Conservation (phyloP, 2,888 invertebrate genomes). For the Polymixis flavicincta region DNA sequence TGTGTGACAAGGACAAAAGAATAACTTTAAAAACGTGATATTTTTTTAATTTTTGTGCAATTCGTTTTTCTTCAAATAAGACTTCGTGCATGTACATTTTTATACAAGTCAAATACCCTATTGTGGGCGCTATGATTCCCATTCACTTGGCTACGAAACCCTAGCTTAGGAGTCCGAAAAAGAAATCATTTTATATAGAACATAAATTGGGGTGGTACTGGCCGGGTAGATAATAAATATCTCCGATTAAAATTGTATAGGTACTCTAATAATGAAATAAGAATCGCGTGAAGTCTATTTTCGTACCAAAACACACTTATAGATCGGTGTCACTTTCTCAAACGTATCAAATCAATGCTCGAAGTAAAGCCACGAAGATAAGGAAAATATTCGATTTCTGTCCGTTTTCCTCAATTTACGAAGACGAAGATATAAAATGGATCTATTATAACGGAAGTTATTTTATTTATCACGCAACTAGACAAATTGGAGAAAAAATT, state of each 20-base stretch:
- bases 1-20: no score
- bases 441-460: slow-evolving; percentile 14
- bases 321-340: slow-evolving; percentile 34
- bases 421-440: slow-evolving; percentile 6
- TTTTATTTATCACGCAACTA: background rate
- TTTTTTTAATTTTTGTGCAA: no score
- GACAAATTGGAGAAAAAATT: background rate
- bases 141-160: background rate
- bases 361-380: slow-evolving; percentile 20
- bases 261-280: slow-evolving; percentile 27
- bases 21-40: no score
- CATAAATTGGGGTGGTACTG: background rate
- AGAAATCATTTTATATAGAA: background rate
- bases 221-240: background rate
- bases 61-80: no score
- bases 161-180: background rate
- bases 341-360: slow-evolving; percentile 32
- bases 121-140: background rate
- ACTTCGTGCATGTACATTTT: no score
- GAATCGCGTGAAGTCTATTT: slow-evolving; percentile 21
- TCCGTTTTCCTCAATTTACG: slow-evolving; percentile 49
- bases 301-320: slow-evolving; percentile 26
- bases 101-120: no score
- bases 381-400: slow-evolving; percentile 43
- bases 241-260: background rate